Evolutionary conservation across 1,140 invertebrate genomes (phyloP).

Genomic region (Neodiprion virginianus): DNA sequence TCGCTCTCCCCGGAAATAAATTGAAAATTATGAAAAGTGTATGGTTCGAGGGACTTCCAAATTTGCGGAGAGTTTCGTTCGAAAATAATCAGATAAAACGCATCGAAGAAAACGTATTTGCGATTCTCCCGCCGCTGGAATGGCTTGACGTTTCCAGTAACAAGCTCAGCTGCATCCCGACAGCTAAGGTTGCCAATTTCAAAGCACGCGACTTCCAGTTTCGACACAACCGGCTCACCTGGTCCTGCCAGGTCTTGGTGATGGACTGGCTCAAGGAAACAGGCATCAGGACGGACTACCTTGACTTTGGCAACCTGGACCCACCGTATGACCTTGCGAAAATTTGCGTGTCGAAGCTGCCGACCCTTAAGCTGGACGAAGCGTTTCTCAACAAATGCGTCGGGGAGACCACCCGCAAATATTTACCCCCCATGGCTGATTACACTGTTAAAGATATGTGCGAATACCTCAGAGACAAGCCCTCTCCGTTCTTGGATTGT

Average conservation of each 20-base stretch:
- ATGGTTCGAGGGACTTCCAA: conserved; percentile 26
- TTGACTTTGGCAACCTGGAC: neutral
- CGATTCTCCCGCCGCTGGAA: conserved; percentile 15
- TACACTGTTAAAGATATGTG: neutral
- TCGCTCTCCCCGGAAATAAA: conserved; percentile 23
- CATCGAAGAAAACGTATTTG: conserved; percentile 21
- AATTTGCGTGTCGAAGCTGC: neutral
- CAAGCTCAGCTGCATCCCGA: conserved; percentile 14
- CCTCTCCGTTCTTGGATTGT: too few relatives aligned
- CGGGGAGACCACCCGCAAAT: neutral
- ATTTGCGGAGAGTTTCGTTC: conserved; percentile 21
- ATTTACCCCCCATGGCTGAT: neutral
- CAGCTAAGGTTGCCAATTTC: conserved; percentile 5
- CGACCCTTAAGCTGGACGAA: neutral
- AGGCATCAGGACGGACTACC: neutral
- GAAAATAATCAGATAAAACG: conserved; percentile 15
- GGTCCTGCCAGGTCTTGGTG: conserved; percentile 14
- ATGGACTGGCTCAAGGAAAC: neutral
- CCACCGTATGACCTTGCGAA: neutral
- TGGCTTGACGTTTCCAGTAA: conserved; percentile 25
- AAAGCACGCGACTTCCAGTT: neutral
- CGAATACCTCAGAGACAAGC: neutral
- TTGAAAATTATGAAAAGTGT: conserved; percentile 19
- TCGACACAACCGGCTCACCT: neutral
- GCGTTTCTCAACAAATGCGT: neutral